Conservation (phyloP, 2,888 invertebrate species). For the Chaitophorus viminalis region DNA sequence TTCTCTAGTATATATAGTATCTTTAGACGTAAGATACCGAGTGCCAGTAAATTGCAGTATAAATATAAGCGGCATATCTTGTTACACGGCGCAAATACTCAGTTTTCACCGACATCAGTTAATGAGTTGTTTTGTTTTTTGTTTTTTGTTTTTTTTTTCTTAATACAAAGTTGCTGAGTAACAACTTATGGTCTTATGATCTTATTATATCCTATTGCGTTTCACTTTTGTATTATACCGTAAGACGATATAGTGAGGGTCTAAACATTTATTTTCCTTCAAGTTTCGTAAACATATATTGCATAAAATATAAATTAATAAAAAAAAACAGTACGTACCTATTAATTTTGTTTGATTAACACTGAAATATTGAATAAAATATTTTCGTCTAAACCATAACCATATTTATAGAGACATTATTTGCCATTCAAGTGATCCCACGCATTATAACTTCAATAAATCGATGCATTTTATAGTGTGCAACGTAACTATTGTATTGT, state of each 20-base stretch:
- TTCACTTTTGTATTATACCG: neutral
- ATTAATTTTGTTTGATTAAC: too few relatives aligned
- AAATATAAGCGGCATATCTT: conserved; percentile 26
- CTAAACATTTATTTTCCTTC: neutral
- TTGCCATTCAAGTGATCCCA: too few relatives aligned
- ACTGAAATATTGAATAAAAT: too few relatives aligned
- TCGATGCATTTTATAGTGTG: too few relatives aligned
- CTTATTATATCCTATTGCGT: neutral
- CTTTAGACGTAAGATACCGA: neutral
- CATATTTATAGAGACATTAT: too few relatives aligned
- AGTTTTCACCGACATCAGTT: neutral
- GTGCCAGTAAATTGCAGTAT: neutral
- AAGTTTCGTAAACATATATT: neutral
- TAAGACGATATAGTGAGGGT: neutral
- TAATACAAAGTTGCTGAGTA: neutral
- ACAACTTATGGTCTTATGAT: neutral
- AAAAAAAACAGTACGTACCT: too few relatives aligned
- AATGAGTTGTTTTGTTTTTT: conserved; percentile 10
- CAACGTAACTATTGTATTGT: too few relatives aligned
- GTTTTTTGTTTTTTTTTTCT: conserved; percentile 23
- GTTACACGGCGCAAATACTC: neutral
- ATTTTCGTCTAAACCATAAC: too few relatives aligned
- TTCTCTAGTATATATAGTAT: neutral
- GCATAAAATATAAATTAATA: too few relatives aligned
- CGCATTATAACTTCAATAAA: too few relatives aligned